Evolutionary conservation across 2,113 vertebrate species (phyloP), one percentile per base, ranked within the genome.

Genomic region (Sterrhoptilus dennistouni): DNA sequence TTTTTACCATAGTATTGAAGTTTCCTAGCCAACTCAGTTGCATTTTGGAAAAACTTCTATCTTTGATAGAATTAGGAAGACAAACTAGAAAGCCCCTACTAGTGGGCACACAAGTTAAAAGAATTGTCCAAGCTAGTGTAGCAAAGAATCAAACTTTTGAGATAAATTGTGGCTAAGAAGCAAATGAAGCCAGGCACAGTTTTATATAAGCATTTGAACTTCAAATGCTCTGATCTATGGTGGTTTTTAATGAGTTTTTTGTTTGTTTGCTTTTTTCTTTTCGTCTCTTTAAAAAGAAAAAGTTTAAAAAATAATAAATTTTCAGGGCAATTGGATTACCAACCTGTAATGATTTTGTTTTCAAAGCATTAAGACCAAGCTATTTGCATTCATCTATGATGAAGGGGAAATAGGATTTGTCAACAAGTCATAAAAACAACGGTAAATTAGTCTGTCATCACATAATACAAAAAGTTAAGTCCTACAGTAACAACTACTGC

Each of bases 361-460:
- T 89, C 90, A 93, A 95, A 97, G 70, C 61, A 87, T 78, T 95
- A 97, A 92, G 75, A 24, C 42, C 50, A 95, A 95, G 40, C 29
- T 71, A 77, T 95, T 97, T 96, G 69, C 83, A 96, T 97, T 95
- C 52, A 86, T 92, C 64, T 87, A 60, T 70, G 90, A 90, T 88
- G 76, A 97, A 94, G 86, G 56, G 49, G 75, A 97, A 97, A 95
- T 91, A 91, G 68, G 68, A 94, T 96, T 96, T 98, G 89, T 96
- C 96, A 97, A 77, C 60, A 92, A 64, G 71, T 97, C 90, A 89
- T 90, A 93, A 97, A 91, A 87, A 76, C 44, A 91, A 59, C 71
- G 94, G 91, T 93, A 96, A 96, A 97, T 97, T 96, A 93, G 74
- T 90, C 77, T 97, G 87, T 91, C 91, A 96, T 93, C 82, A 83